Conservation (phyloP, 1,140 invertebrate species). For the Globodera rostochiensis region DNA sequence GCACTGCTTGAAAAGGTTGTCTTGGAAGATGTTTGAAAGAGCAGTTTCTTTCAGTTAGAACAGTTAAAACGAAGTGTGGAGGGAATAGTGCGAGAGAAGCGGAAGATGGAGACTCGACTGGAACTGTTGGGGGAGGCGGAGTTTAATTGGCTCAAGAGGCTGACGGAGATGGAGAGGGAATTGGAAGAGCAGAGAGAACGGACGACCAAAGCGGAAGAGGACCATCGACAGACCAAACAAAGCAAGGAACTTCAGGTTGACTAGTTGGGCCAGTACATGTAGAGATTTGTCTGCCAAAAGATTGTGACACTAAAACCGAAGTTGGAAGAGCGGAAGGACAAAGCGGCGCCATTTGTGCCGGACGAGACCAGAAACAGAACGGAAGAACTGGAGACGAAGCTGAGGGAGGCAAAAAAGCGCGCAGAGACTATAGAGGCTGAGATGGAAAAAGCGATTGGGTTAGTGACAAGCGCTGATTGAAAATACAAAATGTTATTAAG, state of each 20-base stretch:
- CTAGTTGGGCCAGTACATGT: not conserved
- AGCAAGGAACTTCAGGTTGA: not conserved
- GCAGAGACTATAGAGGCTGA: slow-evolving; percentile 89
- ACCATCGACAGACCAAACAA: slow-evolving; percentile 13
- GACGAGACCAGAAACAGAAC: slow-evolving; percentile 20
- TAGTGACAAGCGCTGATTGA: slow-evolving; percentile 75
- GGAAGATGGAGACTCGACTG: slow-evolving; percentile 35
- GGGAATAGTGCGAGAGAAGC: slow-evolving; percentile 39
- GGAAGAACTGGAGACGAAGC: slow-evolving; percentile 18
- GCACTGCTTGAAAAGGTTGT: slow-evolving; percentile 23
- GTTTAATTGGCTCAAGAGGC: slow-evolving; percentile 20
- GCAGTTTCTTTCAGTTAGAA: slow-evolving; percentile 25
- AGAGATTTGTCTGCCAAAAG: not conserved
- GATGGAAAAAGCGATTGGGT: slow-evolving; percentile 93
- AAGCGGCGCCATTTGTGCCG: not conserved
- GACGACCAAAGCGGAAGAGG: slow-evolving; percentile 35
- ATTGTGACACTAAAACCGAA: not conserved
- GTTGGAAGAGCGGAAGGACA: slow-evolving; percentile 19
- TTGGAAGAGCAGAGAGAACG: slow-evolving; percentile 37
- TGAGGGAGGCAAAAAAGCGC: slow-evolving; percentile 19
- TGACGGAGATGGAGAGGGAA: slow-evolving; percentile 36
- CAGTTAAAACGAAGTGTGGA: slow-evolving; percentile 35
- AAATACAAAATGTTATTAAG: not conserved
- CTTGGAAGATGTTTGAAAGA: not conserved
- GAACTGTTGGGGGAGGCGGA: slow-evolving; percentile 34